phyloP scores from a whole-genome alignment of 1,140 invertebrate genomes.

The Procambarus virginalis region DNA sequence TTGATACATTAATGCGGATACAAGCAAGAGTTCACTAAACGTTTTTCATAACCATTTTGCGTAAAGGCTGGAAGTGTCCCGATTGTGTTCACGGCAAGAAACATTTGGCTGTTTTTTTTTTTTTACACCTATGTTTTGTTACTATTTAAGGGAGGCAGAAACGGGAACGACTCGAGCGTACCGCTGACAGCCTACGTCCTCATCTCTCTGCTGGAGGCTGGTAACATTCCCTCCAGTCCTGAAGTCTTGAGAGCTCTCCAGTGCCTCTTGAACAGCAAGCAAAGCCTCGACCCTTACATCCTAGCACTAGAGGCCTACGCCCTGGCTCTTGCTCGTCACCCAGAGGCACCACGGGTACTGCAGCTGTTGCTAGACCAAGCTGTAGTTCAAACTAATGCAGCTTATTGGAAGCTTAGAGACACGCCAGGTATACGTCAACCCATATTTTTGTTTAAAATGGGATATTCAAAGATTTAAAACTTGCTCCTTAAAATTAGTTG shows the following conservation, averaged over 20 bases:
- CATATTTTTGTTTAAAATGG: too few species aligned
- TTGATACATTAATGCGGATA: too few species aligned
- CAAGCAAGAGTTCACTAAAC: too few species aligned
- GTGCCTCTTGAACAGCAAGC: not conserved
- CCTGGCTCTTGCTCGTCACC: constrained; percentile 77
- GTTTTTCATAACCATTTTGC: too few species aligned
- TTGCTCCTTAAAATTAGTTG: too few species aligned
- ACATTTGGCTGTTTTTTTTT: too few species aligned
- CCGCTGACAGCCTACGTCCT: constrained; percentile 41
- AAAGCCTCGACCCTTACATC: constrained; percentile 3
- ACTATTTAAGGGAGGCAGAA: constrained; percentile 3
- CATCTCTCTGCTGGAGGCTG: constrained; percentile 23
- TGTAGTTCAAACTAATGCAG: constrained; percentile 71
- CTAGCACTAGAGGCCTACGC: constrained; percentile 49
- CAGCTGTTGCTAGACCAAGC: constrained; percentile 66
- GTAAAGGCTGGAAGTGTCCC: too few species aligned
- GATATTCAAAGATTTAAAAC: too few species aligned
- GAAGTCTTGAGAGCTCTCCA: not conserved
- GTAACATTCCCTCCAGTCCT: constrained; percentile 27
- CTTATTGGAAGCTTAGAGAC: constrained; percentile 74
- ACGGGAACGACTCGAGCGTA: constrained; percentile 74
- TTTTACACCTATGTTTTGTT: too few species aligned
- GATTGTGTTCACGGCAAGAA: too few species aligned
- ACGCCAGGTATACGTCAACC: constrained; percentile 57
- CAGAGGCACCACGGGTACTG: constrained; percentile 61